Evolutionary conservation across 2,113 vertebrate species (phyloP), one percentile per base, ranked within the genome.

Genomic region (Hassar affinis): DNA sequence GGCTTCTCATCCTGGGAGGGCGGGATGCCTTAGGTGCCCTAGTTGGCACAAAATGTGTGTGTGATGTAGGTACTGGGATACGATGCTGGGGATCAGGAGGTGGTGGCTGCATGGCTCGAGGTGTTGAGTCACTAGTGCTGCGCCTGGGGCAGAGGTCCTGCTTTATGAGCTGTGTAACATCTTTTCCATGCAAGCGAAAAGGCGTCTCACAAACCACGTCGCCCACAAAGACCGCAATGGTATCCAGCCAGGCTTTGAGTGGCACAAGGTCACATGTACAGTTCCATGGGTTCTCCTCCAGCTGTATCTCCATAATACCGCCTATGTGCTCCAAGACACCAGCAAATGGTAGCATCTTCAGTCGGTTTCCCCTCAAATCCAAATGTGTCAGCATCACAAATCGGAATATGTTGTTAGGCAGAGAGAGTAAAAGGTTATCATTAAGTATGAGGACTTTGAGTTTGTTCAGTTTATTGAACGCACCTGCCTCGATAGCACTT

Each of bases 261-360:
- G 98, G 96, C 57, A 98, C 95, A 78, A 99, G 90, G 88, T 99
- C 98, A 0, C 98, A 99, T 30, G 97, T 99, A 91, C 98, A 99
- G 82, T 99, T 99, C 98, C 98, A 99, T 0, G 98, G 98, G 85
- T 99, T 99, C 87, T 99, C 98, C 86, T 99, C 98, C 83, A 99
- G 93, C 93, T 99, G 97, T 86, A 99, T 99, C 91, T 99, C 98
- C 97, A 99, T 98, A 88, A 99, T 99, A 47, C 98, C 97, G 0
- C 98, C 97, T 0, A 99, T 98, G 88, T 99, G 97, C 89, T 99
- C 98, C 79, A 99, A 90, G 78, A 99, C 98, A 0, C 98, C 98
- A 0, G 97, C 96, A 59, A 99, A 99, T 12, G 98, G 98, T 93
- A 99, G 92, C 90, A 94, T 96, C 88, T 98, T 98, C 68, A 99